Conservation (phyloP, 2,888 invertebrate genomes). For the Melieria crassipennis region DNA sequence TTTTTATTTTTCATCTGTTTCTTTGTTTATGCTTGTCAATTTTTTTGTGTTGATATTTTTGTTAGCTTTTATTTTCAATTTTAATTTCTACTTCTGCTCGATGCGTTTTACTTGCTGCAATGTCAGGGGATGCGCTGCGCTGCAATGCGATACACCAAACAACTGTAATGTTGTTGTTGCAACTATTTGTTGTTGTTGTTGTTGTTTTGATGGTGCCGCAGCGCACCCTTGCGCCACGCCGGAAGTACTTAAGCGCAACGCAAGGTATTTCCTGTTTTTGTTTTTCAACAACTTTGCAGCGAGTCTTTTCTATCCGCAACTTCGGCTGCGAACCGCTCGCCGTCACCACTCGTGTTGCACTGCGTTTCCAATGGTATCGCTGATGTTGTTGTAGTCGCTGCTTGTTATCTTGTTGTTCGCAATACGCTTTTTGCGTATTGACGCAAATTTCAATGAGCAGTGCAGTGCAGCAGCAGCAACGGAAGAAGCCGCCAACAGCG, state of each 20-base stretch:
- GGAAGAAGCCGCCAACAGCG: conserved; percentile 1
- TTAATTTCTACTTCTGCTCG: no score
- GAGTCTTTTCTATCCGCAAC: background rate
- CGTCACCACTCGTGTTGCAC: conserved; percentile 8
- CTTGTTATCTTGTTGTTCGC: conserved; percentile 22
- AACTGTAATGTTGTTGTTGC: background rate
- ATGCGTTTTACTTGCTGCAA: no score
- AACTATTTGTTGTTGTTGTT: background rate
- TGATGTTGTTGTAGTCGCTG: conserved; percentile 16
- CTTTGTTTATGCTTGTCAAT: no score
- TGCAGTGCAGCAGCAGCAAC: no score
- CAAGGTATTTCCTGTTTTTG: conserved; percentile 60
- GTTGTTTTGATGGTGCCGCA: background rate
- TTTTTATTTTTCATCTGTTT: no score
- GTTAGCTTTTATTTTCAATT: no score
- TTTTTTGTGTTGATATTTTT: no score
- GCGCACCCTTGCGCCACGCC: conserved; percentile 30
- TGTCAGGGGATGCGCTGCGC: conserved; percentile 1
- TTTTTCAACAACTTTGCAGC: conserved; percentile 45
- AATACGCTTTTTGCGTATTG: conserved; percentile 21
- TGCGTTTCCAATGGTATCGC: background rate
- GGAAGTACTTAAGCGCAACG: conserved; percentile 60
- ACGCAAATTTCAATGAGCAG: conserved; percentile 24
- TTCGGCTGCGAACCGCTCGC: conserved; percentile 3
- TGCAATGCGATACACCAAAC: background rate